Evolutionary conservation across 2,797 vertebrate species (phyloP).

Genomic region (Poeciliopsis paucimaculata): DNA sequence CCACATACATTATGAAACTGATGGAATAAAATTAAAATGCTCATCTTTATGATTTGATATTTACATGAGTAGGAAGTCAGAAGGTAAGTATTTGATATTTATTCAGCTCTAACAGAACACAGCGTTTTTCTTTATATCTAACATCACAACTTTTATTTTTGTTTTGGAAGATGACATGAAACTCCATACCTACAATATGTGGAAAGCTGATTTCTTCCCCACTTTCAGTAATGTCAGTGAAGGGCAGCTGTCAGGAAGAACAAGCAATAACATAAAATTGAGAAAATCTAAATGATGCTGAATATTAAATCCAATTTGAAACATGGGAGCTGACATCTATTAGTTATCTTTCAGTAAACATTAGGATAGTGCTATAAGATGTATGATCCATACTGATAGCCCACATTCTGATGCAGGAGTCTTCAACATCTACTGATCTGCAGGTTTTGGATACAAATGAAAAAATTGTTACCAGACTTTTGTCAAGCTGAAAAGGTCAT

Average conservation of each 20-base stretch:
- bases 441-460: too few species aligned
- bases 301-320: too few species aligned
- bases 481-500: too few species aligned
- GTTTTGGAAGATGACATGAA: not conserved
- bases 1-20: not conserved
- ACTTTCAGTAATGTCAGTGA: slow-evolving; percentile 68
- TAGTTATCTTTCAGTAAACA: too few species aligned
- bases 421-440: too few species aligned
- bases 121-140: not conserved
- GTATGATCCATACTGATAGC: too few species aligned
- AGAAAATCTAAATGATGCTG: too few species aligned
- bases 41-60: not conserved
- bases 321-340: too few species aligned
- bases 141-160: not conserved
- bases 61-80: not conserved
- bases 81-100: not conserved
- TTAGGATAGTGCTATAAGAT: too few species aligned
- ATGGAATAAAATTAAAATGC: not conserved
- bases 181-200: slow-evolving; percentile 67
- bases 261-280: not conserved
- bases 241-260: slow-evolving; percentile 72
- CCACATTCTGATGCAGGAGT: too few species aligned
- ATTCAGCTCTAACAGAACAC: not conserved
- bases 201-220: slow-evolving; percentile 68
- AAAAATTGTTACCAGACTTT: too few species aligned